phyloP scores from a whole-genome alignment of 2,113 vertebrate species.

The Phrynosoma blainvillii region DNA sequence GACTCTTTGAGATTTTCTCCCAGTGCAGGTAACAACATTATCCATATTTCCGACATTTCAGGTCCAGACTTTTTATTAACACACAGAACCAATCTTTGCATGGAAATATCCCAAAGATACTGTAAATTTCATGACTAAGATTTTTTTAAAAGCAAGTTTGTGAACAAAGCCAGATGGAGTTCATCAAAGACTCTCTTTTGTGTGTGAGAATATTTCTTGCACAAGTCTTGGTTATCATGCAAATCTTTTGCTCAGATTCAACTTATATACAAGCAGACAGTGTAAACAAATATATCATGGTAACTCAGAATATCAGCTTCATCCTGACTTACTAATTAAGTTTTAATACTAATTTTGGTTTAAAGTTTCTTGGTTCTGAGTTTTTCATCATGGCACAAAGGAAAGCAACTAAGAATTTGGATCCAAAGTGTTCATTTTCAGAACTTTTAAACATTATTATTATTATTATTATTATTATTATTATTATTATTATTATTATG shows the following conservation, averaged over 20 bases:
- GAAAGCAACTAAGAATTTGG: not conserved
- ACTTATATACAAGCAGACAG: slow-evolving; percentile 63
- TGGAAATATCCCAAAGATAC: slow-evolving; percentile 68
- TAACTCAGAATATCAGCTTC: not conserved
- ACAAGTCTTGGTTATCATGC: slow-evolving; percentile 68
- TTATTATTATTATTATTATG: too few relatives aligned
- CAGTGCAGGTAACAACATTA: slow-evolving; percentile 71
- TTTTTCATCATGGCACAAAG: not conserved
- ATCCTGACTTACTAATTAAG: slow-evolving; percentile 25
- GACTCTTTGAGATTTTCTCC: slow-evolving; percentile 60
- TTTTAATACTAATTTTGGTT: not conserved
- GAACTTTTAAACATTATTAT: too few relatives aligned
- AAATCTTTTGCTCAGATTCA: slow-evolving; percentile 67
- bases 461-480: too few relatives aligned
- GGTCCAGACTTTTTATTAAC: slow-evolving; percentile 56
- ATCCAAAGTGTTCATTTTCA: not conserved
- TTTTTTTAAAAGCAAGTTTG: slow-evolving; percentile 50
- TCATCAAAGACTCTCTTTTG: slow-evolving; percentile 67
- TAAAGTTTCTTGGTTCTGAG: not conserved
- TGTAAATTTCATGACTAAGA: slow-evolving; percentile 65
- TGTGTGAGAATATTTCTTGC: slow-evolving; percentile 54
- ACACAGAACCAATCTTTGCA: slow-evolving; percentile 57
- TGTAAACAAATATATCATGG: slow-evolving; percentile 59
- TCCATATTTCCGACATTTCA: slow-evolving; percentile 67
- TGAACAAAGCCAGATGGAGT: slow-evolving; percentile 74